Evolutionary conservation across 2,888 invertebrate species (phyloP).

Genomic region (Clanis bilineata): DNA sequence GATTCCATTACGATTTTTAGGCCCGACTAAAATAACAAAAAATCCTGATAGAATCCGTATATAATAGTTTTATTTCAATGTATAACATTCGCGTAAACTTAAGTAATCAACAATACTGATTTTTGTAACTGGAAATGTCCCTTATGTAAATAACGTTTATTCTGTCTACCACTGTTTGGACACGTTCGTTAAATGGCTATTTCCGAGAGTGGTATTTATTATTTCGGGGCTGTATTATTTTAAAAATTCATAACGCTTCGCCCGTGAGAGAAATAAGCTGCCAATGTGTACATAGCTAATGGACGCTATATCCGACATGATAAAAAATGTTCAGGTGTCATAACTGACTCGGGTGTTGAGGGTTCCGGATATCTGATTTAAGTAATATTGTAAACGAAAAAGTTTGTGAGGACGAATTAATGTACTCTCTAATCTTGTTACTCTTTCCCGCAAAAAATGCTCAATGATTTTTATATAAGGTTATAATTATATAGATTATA

Average conservation of each 20-base stretch:
- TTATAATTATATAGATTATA: too few species aligned
- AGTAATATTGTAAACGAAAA: too few species aligned
- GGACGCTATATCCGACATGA: background rate
- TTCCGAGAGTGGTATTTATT: slow-evolving; percentile 12
- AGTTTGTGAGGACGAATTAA: too few species aligned
- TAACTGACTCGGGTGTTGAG: background rate
- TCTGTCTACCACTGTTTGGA: background rate
- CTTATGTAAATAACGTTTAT: background rate
- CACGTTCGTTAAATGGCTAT: slow-evolving; percentile 2
- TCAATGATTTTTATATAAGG: too few species aligned
- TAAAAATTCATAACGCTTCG: slow-evolving; percentile 16
- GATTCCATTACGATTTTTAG: too few species aligned
- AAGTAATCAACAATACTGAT: background rate
- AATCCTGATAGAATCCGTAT: too few species aligned
- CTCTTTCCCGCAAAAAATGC: too few species aligned
- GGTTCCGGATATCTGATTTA: too few species aligned
- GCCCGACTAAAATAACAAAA: too few species aligned
- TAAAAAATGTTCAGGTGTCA: background rate
- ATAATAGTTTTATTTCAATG: too few species aligned
- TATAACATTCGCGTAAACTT: too few species aligned
- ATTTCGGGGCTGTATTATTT: slow-evolving; percentile 12
- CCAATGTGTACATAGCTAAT: slow-evolving; percentile 14
- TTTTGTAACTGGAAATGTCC: background rate
- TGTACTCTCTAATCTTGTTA: too few species aligned
- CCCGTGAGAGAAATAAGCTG: background rate